phyloP scores from a whole-genome alignment of 1,140 invertebrate genomes.

The Mycetomoellerius zeteki region DNA sequence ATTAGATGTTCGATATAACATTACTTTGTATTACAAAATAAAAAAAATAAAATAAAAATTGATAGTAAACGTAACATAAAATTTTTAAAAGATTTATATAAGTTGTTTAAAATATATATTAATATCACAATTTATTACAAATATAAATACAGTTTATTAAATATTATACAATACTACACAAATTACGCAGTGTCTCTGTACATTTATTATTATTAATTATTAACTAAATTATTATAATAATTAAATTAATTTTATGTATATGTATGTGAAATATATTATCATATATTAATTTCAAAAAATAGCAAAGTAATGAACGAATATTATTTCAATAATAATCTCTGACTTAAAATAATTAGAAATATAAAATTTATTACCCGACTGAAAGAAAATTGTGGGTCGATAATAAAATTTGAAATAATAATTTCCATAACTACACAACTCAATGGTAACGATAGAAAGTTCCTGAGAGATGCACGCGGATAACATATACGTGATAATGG shows the following conservation, averaged over 20 bases:
- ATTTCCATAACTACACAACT: neutral
- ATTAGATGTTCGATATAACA: neutral
- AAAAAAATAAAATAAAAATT: constrained; percentile 1
- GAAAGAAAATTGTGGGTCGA: neutral
- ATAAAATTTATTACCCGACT: neutral
- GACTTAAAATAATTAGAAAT: neutral
- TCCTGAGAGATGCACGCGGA: constrained; percentile 45
- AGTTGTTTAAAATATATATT: neutral
- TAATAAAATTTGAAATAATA: constrained; percentile 1
- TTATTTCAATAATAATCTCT: neutral
- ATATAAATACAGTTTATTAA: constrained; percentile 20
- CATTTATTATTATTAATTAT: constrained; percentile 21
- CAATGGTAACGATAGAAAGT: constrained; percentile 8
- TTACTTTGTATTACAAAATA: neutral
- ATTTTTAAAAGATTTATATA: neutral
- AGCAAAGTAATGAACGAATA: neutral
- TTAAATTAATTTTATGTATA: neutral
- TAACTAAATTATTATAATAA: constrained; percentile 1
- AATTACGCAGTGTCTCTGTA: neutral
- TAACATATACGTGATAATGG: constrained; percentile 69
- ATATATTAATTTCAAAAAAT: neutral
- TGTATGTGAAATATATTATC: constrained; percentile 9
- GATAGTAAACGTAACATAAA: neutral
- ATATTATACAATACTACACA: neutral
- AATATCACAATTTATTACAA: neutral